phyloP scores from a whole-genome alignment of 2,113 vertebrate genomes.

The Haemorhous mexicanus region DNA sequence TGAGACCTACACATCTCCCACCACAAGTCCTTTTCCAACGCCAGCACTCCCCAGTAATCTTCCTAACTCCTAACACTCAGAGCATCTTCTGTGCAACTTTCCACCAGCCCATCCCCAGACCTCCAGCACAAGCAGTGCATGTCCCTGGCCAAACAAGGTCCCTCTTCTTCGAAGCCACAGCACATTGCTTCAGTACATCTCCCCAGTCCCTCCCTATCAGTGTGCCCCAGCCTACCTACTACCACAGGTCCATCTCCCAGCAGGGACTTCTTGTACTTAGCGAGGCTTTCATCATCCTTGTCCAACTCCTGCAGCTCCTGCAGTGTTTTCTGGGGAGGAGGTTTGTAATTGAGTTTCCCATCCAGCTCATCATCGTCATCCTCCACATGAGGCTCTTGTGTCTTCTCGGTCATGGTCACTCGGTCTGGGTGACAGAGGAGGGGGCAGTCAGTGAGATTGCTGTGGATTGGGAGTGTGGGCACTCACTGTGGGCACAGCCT shows the following conservation, averaged over 20 bases:
- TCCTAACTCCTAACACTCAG: not conserved
- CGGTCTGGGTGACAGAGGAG: not conserved
- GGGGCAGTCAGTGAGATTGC: not conserved
- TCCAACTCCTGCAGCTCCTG: slow-evolving; percentile 81
- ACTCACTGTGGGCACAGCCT: not conserved
- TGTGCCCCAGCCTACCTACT: slow-evolving; percentile 63
- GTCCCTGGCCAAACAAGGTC: not conserved
- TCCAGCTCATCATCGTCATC: slow-evolving; percentile 78
- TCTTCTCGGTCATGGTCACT: slow-evolving; percentile 77
- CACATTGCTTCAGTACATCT: not conserved
- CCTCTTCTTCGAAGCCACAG: not conserved
- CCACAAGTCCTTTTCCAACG: not conserved
- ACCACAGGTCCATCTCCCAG: slow-evolving; percentile 77
- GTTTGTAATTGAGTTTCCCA: slow-evolving; percentile 80
- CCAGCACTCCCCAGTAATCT: not conserved
- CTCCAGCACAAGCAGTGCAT: not conserved
- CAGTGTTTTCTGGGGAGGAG: slow-evolving; percentile 80
- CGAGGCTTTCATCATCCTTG: slow-evolving; percentile 80
- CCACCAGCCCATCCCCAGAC: not conserved
- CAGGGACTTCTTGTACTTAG: slow-evolving; percentile 81
- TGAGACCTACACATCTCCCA: not conserved
- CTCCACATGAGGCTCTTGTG: slow-evolving; percentile 69
- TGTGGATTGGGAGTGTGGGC: rapidly evolving
- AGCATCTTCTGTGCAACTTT: not conserved
- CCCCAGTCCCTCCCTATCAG: not conserved